Conservation (phyloP, 2,113 vertebrate genomes). For the Trachemys scripta region DNA sequence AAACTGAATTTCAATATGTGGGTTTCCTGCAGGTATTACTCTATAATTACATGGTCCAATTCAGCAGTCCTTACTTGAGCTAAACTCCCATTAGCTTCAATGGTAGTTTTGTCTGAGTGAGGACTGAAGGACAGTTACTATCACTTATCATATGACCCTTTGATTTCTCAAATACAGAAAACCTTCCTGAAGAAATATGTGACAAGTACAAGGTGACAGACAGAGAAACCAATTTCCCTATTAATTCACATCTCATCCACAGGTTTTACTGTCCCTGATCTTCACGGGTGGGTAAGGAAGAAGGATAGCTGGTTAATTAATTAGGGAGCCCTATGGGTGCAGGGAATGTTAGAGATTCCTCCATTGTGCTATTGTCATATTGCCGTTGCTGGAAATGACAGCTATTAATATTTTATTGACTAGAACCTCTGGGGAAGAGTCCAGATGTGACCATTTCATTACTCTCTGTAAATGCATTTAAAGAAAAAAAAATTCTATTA, state of each 20-base stretch:
- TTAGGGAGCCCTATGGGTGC: background rate
- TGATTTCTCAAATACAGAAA: background rate
- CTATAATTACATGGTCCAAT: background rate
- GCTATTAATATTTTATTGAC: constrained; percentile 67
- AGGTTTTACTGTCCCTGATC: background rate
- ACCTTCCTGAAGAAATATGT: background rate
- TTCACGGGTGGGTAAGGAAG: background rate
- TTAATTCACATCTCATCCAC: background rate
- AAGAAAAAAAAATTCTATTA: constrained; percentile 24
- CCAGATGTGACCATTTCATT: constrained; percentile 62
- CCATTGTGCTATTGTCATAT: background rate
- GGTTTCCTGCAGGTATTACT: background rate
- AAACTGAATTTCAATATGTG: background rate
- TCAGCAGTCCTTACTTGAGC: background rate
- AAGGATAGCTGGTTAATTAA: background rate
- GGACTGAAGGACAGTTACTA: background rate
- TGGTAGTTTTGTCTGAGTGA: rapidly evolving
- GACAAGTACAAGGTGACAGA: background rate
- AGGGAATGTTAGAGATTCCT: constrained; percentile 12
- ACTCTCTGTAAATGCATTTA: background rate
- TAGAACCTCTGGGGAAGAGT: constrained; percentile 57
- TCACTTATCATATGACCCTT: background rate
- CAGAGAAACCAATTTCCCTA: background rate
- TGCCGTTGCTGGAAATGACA: constrained; percentile 14
- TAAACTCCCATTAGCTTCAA: rapidly evolving